Conservation (phyloP, 2,797 vertebrate species). For the Prunella strophiata region DNA sequence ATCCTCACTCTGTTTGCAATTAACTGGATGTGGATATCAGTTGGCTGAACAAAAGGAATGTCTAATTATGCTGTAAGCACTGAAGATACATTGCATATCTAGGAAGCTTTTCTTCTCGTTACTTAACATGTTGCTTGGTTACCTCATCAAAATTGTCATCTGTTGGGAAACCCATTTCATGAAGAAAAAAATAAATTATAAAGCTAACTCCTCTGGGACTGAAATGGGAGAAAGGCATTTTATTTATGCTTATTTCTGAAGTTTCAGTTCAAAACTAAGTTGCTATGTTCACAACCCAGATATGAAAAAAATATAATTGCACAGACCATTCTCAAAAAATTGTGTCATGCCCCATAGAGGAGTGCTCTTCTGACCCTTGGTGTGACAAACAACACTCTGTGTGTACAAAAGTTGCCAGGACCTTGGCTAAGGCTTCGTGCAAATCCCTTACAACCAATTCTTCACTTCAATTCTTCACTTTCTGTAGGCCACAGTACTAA, state of each 20-base stretch:
- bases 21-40: background rate
- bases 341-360: background rate
- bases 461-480: too few species aligned
- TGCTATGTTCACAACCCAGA: rapidly evolving
- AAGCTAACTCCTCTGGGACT: background rate
- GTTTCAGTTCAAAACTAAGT: background rate
- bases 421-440: background rate
- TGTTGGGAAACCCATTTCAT: slow-evolving; percentile 8
- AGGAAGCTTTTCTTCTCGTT: slow-evolving; percentile 41
- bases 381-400: background rate
- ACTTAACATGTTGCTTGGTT: slow-evolving; percentile 55
- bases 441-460: background rate
- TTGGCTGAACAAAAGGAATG: slow-evolving; percentile 24
- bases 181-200: background rate
- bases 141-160: slow-evolving; percentile 40
- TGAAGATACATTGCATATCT: background rate
- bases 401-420: background rate
- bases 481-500: background rate
- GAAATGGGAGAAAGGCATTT: background rate
- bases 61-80: background rate
- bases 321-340: too few species aligned
- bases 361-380: background rate
- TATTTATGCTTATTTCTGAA: background rate
- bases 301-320: background rate
- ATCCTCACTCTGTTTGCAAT: background rate